Conservation (phyloP, 2,113 vertebrate species). For the Equus quagga region DNA sequence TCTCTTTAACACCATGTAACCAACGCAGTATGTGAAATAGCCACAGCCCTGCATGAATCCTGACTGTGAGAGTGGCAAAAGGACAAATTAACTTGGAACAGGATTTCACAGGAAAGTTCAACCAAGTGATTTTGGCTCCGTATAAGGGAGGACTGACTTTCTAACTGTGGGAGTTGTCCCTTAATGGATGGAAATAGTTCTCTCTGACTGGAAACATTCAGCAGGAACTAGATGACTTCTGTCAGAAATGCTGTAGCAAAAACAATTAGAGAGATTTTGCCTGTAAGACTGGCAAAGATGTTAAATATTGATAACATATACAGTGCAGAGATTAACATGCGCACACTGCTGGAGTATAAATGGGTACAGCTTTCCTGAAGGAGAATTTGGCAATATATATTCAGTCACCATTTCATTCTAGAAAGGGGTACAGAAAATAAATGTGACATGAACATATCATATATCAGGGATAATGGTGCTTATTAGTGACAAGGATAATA, state of each 20-base stretch:
- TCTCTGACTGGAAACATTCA: neutral
- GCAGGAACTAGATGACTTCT: neutral
- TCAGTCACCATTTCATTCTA: neutral
- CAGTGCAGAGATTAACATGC: neutral
- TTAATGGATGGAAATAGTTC: neutral
- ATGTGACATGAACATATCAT: neutral
- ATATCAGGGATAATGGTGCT: neutral
- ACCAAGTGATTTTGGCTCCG: neutral
- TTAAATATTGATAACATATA: neutral
- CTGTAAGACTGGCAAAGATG: neutral
- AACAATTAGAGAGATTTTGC: neutral
- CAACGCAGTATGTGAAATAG: neutral
- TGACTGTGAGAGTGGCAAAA: neutral
- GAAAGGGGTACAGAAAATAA: constrained; percentile 4
- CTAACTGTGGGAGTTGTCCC: neutral
- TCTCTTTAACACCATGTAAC: neutral
- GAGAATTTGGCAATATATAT: neutral
- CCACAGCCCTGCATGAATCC: neutral
- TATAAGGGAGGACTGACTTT: neutral
- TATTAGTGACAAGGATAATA: neutral
- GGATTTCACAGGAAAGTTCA: neutral
- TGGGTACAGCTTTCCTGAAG: neutral
- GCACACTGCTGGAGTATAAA: neutral
- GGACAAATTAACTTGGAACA: neutral
- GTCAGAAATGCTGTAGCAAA: neutral